Evolutionary conservation across 2,113 vertebrate genomes (phyloP).

Genomic region (Ammodytes marinus): DNA sequence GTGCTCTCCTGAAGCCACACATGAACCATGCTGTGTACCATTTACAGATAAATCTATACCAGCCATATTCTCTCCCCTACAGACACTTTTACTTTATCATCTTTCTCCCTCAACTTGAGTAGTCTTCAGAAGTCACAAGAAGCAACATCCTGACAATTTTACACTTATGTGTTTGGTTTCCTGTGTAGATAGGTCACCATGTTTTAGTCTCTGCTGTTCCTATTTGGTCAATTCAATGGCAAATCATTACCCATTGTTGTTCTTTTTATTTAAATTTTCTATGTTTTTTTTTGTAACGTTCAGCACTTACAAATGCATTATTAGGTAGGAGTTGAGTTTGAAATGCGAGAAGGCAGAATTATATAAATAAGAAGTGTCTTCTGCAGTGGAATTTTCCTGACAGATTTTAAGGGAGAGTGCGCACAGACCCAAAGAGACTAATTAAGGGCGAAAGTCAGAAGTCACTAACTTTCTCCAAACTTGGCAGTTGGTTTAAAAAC

Average conservation of each 20-base stretch:
- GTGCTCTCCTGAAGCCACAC: not conserved
- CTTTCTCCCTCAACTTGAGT: not conserved
- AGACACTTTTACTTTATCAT: not conserved
- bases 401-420: slow-evolving; percentile 5
- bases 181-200: not conserved
- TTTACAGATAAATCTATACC: not conserved
- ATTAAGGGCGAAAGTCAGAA: slow-evolving; percentile 57
- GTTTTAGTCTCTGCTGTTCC: not conserved
- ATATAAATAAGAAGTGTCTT: slow-evolving; percentile 6
- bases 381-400: slow-evolving; percentile 16
- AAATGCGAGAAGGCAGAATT: slow-evolving; percentile 1
- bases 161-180: not conserved
- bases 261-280: not conserved
- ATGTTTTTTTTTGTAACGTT: not conserved
- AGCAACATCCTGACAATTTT: not conserved
- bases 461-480: slow-evolving; percentile 30
- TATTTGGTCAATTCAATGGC: not conserved
- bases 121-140: not conserved
- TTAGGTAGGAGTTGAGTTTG: not conserved
- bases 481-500: slow-evolving; percentile 12
- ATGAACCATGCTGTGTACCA: not conserved
- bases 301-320: not conserved
- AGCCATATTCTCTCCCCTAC: not conserved
- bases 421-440: slow-evolving; percentile 26
- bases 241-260: not conserved